Percentiles rank a stretch among this genome's conserved stretches.
These are phyloP conservation scores for Nymphalis urticae DNA, from an alignment of 2,888 invertebrate genomes.

Conservation along the genomic window DNA sequence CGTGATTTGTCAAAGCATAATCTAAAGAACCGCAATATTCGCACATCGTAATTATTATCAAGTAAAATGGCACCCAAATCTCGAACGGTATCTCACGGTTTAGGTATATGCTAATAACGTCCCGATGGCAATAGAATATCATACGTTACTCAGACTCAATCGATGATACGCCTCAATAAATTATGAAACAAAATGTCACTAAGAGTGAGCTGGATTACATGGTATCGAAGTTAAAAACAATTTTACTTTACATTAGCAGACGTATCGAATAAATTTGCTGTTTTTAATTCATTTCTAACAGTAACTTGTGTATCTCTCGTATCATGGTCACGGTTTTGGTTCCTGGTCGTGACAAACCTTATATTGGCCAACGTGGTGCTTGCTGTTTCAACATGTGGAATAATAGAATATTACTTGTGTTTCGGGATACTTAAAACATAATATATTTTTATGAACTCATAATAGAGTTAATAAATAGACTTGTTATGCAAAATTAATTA, in stretches of 20 bases:
- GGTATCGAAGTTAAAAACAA: not conserved
- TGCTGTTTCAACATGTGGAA: conserved; percentile 11
- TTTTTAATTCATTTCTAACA: conserved; percentile 9
- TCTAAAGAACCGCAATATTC: conserved; percentile 80
- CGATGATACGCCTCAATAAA: conserved; percentile 1
- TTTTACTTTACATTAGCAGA: not conserved
- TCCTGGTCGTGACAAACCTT: conserved; percentile 15
- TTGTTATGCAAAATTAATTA: not conserved
- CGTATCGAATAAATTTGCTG: not conserved
- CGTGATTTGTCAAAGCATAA: conserved; percentile 83
- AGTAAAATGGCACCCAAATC: conserved; percentile 78
- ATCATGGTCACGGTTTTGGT: conserved; percentile 13
- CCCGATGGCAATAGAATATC: conserved; percentile 27
- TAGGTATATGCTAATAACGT: conserved; percentile 44
- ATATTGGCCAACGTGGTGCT: conserved; percentile 10
- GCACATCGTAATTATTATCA: conserved; percentile 82
- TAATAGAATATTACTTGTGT: conserved; percentile 6
- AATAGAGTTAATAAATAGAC: not conserved
- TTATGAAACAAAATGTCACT: conserved; percentile 8
- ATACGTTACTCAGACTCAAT: conserved; percentile 2
- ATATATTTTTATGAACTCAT: not conserved
- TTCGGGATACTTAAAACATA: not conserved
- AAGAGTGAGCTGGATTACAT: not conserved
- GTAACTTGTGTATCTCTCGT: conserved; percentile 10
- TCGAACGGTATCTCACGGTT: conserved; percentile 61